Evolutionary conservation across 2,888 invertebrate genomes (phyloP).

Genomic region (Epinotia demarniana): DNA sequence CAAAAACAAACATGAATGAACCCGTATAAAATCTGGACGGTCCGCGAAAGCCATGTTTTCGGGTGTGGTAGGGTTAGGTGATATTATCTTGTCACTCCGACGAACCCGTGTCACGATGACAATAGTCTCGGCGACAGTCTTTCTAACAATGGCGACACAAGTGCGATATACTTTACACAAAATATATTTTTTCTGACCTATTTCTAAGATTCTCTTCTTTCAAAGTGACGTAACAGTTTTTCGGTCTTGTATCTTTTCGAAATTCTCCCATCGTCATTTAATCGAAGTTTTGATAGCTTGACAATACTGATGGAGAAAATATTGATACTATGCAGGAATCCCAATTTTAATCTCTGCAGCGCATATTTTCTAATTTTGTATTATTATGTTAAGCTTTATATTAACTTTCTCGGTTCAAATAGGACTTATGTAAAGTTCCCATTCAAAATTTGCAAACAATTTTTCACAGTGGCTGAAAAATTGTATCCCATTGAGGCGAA

Average conservation of each 20-base stretch:
- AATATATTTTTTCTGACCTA: neutral
- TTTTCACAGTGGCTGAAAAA: too few relatives aligned
- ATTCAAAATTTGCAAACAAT: too few relatives aligned
- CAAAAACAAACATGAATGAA: neutral
- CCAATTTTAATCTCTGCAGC: too few relatives aligned
- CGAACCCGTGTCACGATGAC: conserved; percentile 24
- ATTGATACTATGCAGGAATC: too few relatives aligned
- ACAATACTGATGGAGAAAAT: too few relatives aligned
- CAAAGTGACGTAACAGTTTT: neutral
- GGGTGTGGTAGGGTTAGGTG: conserved; percentile 9
- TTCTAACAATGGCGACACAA: neutral
- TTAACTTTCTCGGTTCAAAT: too few relatives aligned
- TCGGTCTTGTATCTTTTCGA: neutral
- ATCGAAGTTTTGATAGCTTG: neutral
- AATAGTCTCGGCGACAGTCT: conserved; percentile 2
- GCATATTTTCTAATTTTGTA: too few relatives aligned
- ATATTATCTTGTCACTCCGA: conserved; percentile 26
- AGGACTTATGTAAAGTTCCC: too few relatives aligned
- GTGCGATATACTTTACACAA: neutral
- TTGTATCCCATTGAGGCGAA: too few relatives aligned
- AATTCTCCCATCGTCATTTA: neutral
- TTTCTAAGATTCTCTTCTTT: neutral
- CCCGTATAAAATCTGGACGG: neutral
- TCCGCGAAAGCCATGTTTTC: neutral
- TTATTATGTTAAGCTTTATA: too few relatives aligned